Percentiles rank a stretch among this genome's conserved stretches.
These are phyloP conservation scores for Tinamus guttatus DNA, from an alignment of 2,113 vertebrate genomes.

Conservation along the genomic window DNA sequence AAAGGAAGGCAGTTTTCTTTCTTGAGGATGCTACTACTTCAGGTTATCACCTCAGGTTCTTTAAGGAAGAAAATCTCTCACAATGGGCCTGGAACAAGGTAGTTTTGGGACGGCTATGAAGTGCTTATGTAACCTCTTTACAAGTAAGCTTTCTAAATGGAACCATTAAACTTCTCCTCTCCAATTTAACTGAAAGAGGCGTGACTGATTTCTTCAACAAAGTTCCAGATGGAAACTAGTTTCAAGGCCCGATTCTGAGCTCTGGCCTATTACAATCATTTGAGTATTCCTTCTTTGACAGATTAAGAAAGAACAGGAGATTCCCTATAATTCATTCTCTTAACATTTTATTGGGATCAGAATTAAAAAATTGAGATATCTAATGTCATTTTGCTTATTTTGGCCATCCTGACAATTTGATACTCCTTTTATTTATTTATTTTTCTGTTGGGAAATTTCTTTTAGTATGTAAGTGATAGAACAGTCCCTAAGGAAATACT, in stretches of 20 bases:
- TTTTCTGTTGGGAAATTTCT: neutral
- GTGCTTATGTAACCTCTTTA: neutral
- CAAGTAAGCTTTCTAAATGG: neutral
- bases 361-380: neutral
- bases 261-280: neutral
- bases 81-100: neutral
- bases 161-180: neutral
- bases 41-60: neutral
- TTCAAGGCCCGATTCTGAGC: neutral
- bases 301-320: neutral
- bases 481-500: no score
- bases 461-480: neutral
- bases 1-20: neutral
- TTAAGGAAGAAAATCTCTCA: neutral
- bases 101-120: neutral
- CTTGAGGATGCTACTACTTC: neutral
- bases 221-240: neutral
- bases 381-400: neutral
- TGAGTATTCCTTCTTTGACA: neutral
- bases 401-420: neutral
- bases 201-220: rapidly evolving
- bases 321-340: neutral
- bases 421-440: neutral
- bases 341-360: neutral
- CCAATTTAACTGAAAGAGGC: neutral